Evolutionary conservation across 1,140 invertebrate genomes (phyloP), one percentile per base, ranked within the genome.

Genomic region (Atta cephalotes): DNA sequence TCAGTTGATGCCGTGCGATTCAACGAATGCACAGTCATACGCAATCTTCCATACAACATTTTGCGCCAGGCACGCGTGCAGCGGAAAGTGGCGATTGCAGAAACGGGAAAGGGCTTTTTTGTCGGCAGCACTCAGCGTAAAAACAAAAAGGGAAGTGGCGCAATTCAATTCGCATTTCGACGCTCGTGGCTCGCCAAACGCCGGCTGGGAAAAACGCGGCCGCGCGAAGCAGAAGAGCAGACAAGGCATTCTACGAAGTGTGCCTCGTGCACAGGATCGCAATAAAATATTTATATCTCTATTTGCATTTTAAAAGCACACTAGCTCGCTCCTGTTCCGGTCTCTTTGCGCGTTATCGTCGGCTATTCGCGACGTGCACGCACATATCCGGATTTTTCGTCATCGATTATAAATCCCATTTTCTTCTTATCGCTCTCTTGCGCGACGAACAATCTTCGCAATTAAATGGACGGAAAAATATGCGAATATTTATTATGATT

Each of bases 231-330:
- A 53, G 58, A 78, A 35, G 16, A 10, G 65, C 74, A 63, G 35
- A 58, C 28, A 31, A 77, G 66, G 31, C 28, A 74, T 74, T 51
- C 70, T 45, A 45, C 56, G 45, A 74, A 53, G 21, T 58, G 65
- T 49, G 58, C 82, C 84, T 39, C 53, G 66, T 63, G 87, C 79
- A 56, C 51, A 88, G 92, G 74, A 91, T 91, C 89, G 87, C 88
- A 91, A 93, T 93, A 92, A 92, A 92, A 93, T 92, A 93, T 93
- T 93, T 93, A 92, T 93, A 92, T 92, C 90, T 92, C 87, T 91
- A 92, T 93, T 93, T 93, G 92, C 92, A 93, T 93, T 93, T 93
- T 93, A 91, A 92, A 93, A 89, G 85, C 74, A 66, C 56, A n/a
- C 53, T 71, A 16, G 68, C 86, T 65, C 88, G 18, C 78, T 70